These are phyloP conservation scores for Stegastes partitus DNA, from an alignment of 2,113 vertebrate genomes.

Conservation along the genomic window DNA sequence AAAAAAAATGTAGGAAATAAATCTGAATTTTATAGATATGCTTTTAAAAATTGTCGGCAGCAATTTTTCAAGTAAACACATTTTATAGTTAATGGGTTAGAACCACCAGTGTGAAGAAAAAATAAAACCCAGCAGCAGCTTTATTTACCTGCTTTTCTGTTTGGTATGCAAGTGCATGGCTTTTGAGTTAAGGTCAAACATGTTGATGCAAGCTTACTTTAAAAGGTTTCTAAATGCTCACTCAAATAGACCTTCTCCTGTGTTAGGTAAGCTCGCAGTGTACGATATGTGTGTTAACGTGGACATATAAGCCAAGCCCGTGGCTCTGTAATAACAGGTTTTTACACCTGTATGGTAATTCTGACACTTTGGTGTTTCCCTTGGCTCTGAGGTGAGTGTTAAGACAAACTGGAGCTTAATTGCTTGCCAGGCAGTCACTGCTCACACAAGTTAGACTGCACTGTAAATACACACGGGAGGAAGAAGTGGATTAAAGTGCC, in stretches of 20 bases:
- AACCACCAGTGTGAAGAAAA: background rate
- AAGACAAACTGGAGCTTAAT: conserved; percentile 75
- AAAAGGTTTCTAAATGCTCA: conserved; percentile 25
- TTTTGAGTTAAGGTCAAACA: conserved; percentile 48
- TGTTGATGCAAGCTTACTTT: conserved; percentile 43
- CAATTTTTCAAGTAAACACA: background rate
- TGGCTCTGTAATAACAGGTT: conserved; percentile 59
- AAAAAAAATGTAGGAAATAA: background rate
- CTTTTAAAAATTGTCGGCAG: background rate
- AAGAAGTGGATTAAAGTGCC: conserved; percentile 24
- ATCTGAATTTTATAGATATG: background rate
- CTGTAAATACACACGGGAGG: conserved; percentile 44
- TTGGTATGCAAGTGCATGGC: background rate
- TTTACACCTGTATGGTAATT: conserved; percentile 73
- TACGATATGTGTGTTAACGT: conserved; percentile 52
- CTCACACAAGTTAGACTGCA: conserved; percentile 19
- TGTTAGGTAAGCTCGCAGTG: conserved; percentile 13
- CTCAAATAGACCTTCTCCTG: conserved; percentile 21
- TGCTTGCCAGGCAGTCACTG: conserved; percentile 54
- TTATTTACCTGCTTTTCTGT: conserved; percentile 30
- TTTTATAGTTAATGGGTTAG: conserved; percentile 13
- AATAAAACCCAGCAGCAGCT: background rate
- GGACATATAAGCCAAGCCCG: conserved; percentile 44
- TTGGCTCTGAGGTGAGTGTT: conserved; percentile 70
- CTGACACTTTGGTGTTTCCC: conserved; percentile 73